Evolutionary conservation across 2,113 vertebrate species (phyloP).

Genomic region (Dromaius novaehollandiae): DNA sequence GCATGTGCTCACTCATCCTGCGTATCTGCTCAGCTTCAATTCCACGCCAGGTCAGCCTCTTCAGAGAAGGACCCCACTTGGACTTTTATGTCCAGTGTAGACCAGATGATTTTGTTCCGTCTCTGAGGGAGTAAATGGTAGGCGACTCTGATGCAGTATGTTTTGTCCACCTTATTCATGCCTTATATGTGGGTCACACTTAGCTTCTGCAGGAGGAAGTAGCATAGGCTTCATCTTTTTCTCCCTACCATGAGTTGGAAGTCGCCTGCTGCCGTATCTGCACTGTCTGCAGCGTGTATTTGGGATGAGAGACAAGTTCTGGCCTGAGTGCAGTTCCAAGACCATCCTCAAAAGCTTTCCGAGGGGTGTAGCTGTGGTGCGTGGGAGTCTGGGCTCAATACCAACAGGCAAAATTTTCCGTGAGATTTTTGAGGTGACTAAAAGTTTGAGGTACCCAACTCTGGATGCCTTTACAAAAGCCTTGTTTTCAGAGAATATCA

Average conservation of each 20-base stretch:
- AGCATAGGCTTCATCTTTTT: background rate
- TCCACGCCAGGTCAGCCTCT: background rate
- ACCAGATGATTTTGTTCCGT: background rate
- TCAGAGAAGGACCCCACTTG: background rate
- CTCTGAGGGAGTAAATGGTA: background rate
- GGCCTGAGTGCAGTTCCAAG: background rate
- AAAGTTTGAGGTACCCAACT: background rate
- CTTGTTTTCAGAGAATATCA: background rate
- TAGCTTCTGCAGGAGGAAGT: background rate
- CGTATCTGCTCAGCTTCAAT: background rate
- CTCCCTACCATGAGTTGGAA: background rate
- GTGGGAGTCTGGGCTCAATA: background rate
- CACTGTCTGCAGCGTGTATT: background rate
- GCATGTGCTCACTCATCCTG: accelerated
- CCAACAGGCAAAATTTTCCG: background rate
- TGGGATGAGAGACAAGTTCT: background rate
- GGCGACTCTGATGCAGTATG: background rate
- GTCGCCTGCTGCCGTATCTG: background rate
- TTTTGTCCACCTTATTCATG: background rate
- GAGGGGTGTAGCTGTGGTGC: background rate
- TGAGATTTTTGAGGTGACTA: background rate
- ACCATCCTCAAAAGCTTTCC: background rate
- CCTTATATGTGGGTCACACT: background rate
- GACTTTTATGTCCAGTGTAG: accelerated
- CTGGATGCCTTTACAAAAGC: background rate